Percentiles rank a stretch among this genome's conserved stretches.
phyloP scores from a whole-genome alignment of 2,113 vertebrate genomes.

The Mormyrus iriodes region DNA sequence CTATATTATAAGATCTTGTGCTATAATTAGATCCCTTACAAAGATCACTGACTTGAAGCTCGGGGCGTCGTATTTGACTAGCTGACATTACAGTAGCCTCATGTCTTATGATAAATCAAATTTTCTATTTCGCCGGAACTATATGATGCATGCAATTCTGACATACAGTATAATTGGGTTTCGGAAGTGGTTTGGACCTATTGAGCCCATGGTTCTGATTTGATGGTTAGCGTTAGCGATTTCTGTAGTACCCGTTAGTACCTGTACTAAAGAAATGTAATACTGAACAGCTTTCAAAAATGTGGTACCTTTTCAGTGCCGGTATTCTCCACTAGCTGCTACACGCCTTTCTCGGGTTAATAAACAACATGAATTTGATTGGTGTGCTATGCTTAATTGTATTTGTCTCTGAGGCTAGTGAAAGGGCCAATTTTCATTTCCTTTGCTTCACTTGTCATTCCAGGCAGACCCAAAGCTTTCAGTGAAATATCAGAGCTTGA shows the following conservation, averaged over 20 bases:
- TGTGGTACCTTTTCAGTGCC: neutral
- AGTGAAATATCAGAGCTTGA: conserved; percentile 19
- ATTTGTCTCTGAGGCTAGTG: neutral
- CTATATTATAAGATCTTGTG: neutral
- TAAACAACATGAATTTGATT: neutral
- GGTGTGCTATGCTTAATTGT: neutral
- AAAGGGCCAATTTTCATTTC: neutral
- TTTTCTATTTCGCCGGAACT: neutral
- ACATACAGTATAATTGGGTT: neutral
- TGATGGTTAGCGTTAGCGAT: neutral
- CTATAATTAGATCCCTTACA: neutral
- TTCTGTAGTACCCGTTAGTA: neutral
- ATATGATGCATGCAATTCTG: neutral
- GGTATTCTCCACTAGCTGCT: neutral
- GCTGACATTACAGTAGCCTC: too few species aligned
- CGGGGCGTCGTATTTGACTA: too few species aligned
- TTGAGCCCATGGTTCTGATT: neutral
- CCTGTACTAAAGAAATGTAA: neutral
- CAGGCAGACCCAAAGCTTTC: neutral
- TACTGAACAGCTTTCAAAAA: neutral
- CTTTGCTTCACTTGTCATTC: neutral
- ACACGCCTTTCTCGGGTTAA: neutral
- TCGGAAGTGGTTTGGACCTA: neutral
- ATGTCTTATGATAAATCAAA: neutral
- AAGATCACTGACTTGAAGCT: neutral